phyloP scores from a whole-genome alignment of 2,113 vertebrate species.

The Heterotilapia buettikoferi region DNA sequence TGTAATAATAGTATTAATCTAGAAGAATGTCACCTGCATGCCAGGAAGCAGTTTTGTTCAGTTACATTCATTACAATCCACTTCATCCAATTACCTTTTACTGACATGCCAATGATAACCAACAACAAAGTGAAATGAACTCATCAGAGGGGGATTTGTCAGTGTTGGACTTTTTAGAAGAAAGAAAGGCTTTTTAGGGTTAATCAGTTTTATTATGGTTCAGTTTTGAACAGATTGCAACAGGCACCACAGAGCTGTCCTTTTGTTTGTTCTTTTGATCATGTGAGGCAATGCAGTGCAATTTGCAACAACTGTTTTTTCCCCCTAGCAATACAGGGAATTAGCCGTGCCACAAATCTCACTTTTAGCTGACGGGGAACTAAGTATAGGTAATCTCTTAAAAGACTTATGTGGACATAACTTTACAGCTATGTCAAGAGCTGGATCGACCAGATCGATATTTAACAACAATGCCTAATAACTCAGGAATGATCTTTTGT shows the following conservation, averaged over 20 bases:
- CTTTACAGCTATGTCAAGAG: neutral
- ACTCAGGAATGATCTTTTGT: neutral
- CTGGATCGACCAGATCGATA: neutral
- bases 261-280: neutral
- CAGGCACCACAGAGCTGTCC: neutral
- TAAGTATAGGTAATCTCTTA: neutral
- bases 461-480: neutral
- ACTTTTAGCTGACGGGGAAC: neutral
- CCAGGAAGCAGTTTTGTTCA: slow-evolving; percentile 44
- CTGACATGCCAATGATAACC: neutral
- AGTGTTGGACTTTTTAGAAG: neutral
- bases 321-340: neutral
- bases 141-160: slow-evolving; percentile 6
- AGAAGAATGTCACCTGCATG: slow-evolving; percentile 36
- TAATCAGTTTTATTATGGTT: neutral
- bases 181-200: neutral
- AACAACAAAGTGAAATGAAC: slow-evolving; percentile 30
- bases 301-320: rapidly evolving
- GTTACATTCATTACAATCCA: slow-evolving; percentile 48
- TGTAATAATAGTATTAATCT: slow-evolving; percentile 58
- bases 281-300: neutral
- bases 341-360: neutral
- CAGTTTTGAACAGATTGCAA: neutral
- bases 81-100: slow-evolving; percentile 45
- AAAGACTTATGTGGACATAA: neutral